Evolutionary conservation across 2,113 vertebrate species (phyloP).

Genomic region (Plestiodon gilberti): DNA sequence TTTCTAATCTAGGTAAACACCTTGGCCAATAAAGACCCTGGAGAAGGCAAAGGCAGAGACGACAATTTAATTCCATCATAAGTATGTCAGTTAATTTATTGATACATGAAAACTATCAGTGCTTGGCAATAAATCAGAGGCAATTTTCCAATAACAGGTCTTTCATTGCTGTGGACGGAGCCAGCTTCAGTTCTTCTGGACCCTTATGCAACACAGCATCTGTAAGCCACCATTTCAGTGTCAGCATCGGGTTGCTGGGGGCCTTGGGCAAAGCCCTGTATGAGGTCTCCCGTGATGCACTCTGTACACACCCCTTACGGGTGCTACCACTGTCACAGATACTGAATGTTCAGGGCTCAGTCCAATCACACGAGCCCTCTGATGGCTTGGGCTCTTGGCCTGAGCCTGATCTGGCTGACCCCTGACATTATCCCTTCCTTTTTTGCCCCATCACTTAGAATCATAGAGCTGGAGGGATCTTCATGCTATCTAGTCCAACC

Average conservation of each 20-base stretch:
- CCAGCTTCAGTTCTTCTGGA: not conserved
- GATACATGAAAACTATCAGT: slow-evolving; percentile 9
- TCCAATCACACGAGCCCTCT: no score
- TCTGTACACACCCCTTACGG: not conserved
- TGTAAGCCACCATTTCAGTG: no score
- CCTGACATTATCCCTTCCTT: no score
- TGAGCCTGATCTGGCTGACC: no score
- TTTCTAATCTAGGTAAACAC: not conserved
- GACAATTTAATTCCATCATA: not conserved
- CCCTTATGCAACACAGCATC: not conserved
- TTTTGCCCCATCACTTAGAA: not conserved
- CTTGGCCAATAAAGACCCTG: not conserved
- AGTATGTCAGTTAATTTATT: slow-evolving; percentile 29
- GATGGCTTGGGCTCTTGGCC: no score
- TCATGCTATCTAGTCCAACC: not conserved
- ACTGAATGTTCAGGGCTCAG: no score
- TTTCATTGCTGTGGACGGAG: not conserved
- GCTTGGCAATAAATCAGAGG: not conserved
- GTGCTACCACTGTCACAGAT: no score
- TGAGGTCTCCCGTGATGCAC: no score
- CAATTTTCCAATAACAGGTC: not conserved
- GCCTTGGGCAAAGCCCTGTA: no score
- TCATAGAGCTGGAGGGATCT: not conserved
- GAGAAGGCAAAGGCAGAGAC: slow-evolving; percentile 31
- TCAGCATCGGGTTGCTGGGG: no score